Base-by-base conservation (phyloP, 1,140 invertebrate species). In the Carposina sasakii region DNA sequence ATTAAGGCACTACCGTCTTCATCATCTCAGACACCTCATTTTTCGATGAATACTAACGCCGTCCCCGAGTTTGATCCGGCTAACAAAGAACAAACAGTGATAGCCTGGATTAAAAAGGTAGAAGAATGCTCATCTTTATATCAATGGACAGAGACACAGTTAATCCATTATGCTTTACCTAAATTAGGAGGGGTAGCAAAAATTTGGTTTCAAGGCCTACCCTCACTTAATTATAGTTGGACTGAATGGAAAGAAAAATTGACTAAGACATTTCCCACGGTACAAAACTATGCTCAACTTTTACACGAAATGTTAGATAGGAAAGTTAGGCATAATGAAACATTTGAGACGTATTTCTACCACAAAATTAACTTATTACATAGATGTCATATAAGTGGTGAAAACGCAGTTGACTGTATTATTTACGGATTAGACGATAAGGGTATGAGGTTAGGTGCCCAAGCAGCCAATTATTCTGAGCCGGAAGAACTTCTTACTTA, bases 31-130 rank as follows among this genome's bases (percentile, higher is more conserved):
- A 26, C 5, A 5, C 24, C 37, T 61, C 53, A 33, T 59, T 44
- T 41, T 65, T 57, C 1, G 17, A 8, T 52, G 54, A 65, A 24
- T 54, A 20, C 15, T 6, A 26, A 26, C 12, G 24, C 24, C 5
- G 24, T 26, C 12, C 24, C 24, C 12, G 24, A 26, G 5, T 26
- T 26, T 12, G 24, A 26, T 26, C 40, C 40, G 5, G 22, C 13
- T 9, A 42, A 26, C 28, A 42, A 26, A 26, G 40, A 42, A 22
- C 40, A 42, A 28, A 23, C 40, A 2, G 13, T 42, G 26, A 16
- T 16, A 17, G 8, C 28, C 3, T 42, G 40, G 40, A 26, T 42
- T 2, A 26, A 13, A 8, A 42, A 42, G 17, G 24, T 42, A 9
- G 40, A 42, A 10, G 40, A 42, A 26, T 42, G 40, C 17, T 16